A percentile compares a stretch with the other conserved stretches of the same genome.
phyloP scores from a whole-genome alignment of 2,113 vertebrate genomes.

The Picathartes gymnocephalus region DNA sequence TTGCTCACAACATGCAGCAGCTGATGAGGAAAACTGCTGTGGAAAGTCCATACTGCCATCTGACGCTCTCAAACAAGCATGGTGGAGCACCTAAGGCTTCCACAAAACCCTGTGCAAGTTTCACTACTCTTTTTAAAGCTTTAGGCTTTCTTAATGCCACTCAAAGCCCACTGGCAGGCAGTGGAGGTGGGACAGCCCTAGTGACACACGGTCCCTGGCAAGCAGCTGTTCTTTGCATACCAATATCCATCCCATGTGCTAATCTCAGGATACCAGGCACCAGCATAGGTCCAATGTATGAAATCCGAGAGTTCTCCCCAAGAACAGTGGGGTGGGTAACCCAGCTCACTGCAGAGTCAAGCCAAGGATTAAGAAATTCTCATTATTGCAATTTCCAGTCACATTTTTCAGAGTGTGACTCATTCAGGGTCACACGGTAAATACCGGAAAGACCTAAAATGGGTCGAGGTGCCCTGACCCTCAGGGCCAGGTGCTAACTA shows the following conservation, averaged over 20 bases:
- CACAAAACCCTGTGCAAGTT: not conserved
- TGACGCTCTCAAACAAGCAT: not conserved
- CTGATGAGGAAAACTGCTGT: not conserved
- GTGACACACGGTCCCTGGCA: not conserved
- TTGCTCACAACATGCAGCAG: not conserved
- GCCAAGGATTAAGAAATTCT: not conserved
- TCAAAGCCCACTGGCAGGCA: not conserved
- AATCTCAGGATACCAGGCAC: not conserved
- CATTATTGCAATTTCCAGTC: not conserved
- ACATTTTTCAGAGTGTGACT: constrained; percentile 7
- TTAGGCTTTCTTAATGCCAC: not conserved
- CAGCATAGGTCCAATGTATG: not conserved
- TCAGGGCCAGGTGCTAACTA: not conserved
- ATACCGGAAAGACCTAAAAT: not conserved
- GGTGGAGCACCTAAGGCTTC: not conserved
- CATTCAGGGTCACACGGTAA: not conserved
- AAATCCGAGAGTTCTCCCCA: not conserved
- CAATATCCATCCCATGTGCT: not conserved
- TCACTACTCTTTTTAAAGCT: not conserved
- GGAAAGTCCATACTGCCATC: not conserved
- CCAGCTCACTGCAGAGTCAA: not conserved
- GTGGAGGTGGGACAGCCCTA: not conserved
- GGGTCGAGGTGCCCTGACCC: constrained; percentile 12
- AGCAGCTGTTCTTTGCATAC: not conserved
- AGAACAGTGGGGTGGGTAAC: not conserved